Evolutionary conservation across 2,888 invertebrate species (phyloP).

Genomic region (Nomada lathburiana): DNA sequence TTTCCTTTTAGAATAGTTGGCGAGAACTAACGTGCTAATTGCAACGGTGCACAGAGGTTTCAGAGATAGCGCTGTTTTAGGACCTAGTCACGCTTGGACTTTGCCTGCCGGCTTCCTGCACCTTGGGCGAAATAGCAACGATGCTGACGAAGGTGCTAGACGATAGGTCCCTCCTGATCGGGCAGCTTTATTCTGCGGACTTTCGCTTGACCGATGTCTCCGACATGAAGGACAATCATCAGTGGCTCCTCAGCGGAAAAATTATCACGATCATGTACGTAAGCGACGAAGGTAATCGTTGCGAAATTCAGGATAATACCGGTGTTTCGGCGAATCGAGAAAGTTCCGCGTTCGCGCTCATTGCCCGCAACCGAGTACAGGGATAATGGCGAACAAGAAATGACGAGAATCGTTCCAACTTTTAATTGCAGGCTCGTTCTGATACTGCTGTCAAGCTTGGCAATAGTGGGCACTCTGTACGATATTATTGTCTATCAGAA

Average conservation of each 20-base stretch:
- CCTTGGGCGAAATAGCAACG: constrained; percentile 78
- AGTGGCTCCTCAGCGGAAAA: constrained; percentile 79
- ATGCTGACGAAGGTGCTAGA: constrained; percentile 79
- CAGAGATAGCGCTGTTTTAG: constrained; percentile 71
- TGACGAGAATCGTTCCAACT: not conserved
- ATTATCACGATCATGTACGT: constrained; percentile 82
- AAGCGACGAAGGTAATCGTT: not conserved
- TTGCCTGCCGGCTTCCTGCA: constrained; percentile 85
- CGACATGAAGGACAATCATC: constrained; percentile 76
- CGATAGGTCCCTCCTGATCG: constrained; percentile 77
- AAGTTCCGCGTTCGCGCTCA: too few species aligned
- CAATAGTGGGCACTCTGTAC: constrained; percentile 80
- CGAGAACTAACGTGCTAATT: not conserved
- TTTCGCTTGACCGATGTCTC: constrained; percentile 80
- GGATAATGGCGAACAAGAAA: too few species aligned
- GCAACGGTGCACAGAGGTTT: not conserved
- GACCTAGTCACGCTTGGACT: constrained; percentile 86
- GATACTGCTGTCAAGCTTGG: constrained; percentile 70
- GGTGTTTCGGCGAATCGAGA: not conserved
- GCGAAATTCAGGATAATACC: too few species aligned
- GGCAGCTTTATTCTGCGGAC: constrained; percentile 80
- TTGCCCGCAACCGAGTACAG: too few species aligned
- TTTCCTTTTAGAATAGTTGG: too few species aligned
- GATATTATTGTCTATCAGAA: constrained; percentile 77
- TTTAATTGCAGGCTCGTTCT: constrained; percentile 71